Base-by-base conservation (phyloP, 92 coral and sea anemone species). In the Epizoanthus fatuus region DNA sequence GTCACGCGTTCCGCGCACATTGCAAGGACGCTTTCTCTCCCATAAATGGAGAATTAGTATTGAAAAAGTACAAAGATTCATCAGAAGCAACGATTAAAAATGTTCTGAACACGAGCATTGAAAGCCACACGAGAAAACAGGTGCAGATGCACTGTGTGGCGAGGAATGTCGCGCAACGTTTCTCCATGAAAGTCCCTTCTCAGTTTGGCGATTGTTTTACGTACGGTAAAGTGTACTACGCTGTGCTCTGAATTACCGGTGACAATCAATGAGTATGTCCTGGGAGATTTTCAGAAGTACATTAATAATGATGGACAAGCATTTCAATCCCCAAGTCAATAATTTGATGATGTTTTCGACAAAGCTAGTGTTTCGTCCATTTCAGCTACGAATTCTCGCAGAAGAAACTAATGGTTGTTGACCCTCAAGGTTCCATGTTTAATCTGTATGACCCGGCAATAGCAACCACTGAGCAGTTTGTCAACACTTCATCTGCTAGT, bases 71-170 rank as follows among this genome's bases (percentile, higher is more conserved):
- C 60, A 64, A 75, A 37, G 82, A 87, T 56, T 81, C 82, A 39
- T 81, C 92, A 12, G 25, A 79, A 13, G 37, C 63, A n/a, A 63
- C 94, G 58, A 81, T 93, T 52, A 75, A 56, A 14, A 75, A 88
- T 49, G 65, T 42, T 12, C 85, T 91, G 17, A 64, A 79, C 5
- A 81, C 75, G 75, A 7, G 88, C 29, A 47, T 87, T 11, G 90
- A 93, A 69, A 86, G 90, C 85, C 95, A 89, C 54, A 85, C 90
- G 5, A 17, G 91, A 4, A 92, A 89, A 59, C 95, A 81, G 52
- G 93, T 92, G 2, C 93, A 92, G 47, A 92, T 92, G 93, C 88
- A 81, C 52, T 87, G 88, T 7, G 91, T 81, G 19, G 93, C 93
- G 0, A 71, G 92, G 11, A 85, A 79, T 79, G 67, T 85, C 0